Percentiles rank a stretch among this genome's conserved stretches.
phyloP scores from a whole-genome alignment of 92 coral and sea anemone genomes.

The Umimayanthus chanpuru region DNA sequence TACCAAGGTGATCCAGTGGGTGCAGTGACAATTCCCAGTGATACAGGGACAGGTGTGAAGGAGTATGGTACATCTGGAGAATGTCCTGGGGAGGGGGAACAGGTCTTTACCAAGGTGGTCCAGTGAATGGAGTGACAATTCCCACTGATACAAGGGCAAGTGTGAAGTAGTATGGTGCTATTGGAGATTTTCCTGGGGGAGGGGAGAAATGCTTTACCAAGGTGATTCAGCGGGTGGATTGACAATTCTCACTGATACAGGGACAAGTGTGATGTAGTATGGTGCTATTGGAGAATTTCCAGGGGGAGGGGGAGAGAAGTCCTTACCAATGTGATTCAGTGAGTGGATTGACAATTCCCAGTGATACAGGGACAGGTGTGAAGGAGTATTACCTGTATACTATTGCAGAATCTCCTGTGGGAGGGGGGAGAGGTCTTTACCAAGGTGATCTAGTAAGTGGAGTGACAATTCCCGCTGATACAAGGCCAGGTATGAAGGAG shows the following conservation, averaged over 20 bases:
- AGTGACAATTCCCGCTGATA: slow-evolving; percentile 13
- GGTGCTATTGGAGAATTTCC: too few relatives aligned
- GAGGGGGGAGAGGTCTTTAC: slow-evolving; percentile 41
- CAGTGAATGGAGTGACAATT: slow-evolving; percentile 41
- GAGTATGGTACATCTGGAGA: too few relatives aligned
- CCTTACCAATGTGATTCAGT: slow-evolving; percentile 68
- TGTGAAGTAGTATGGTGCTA: neutral
- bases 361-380: slow-evolving; percentile 46
- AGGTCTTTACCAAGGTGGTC: slow-evolving; percentile 70
- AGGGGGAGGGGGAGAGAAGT: slow-evolving; percentile 12
- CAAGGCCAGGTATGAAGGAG: slow-evolving; percentile 40
- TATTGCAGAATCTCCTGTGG: too few relatives aligned
- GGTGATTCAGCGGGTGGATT: slow-evolving; percentile 62
- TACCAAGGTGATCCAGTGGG: too few relatives aligned
- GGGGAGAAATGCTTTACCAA: slow-evolving; percentile 28
- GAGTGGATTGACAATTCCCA: slow-evolving; percentile 42
- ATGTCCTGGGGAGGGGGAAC: too few relatives aligned
- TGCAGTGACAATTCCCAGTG: too few relatives aligned
- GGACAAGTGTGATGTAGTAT: too few relatives aligned
- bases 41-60: too few relatives aligned
- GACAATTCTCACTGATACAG: too few relatives aligned
- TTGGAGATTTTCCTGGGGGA: too few relatives aligned
- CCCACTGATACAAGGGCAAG: slow-evolving; percentile 26
- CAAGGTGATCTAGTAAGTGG: slow-evolving; percentile 73
- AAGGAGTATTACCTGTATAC: neutral